Evolutionary conservation across 2,888 invertebrate species (phyloP), one percentile per base, ranked within the genome.

Genomic region (Sinelater perroti): DNA sequence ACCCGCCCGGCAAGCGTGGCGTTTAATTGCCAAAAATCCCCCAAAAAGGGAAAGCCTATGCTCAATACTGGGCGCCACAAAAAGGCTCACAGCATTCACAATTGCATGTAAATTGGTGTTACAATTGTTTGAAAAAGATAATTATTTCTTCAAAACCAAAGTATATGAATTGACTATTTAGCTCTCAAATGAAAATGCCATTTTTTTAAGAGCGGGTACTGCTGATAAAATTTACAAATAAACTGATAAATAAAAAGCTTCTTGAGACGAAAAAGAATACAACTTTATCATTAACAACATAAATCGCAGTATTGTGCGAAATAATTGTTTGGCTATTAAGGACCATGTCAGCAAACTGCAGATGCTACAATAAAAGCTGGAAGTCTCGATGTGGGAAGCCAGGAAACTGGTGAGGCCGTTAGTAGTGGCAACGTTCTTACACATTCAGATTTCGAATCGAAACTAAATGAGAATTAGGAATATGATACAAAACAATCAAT

Each of bases 151-250:
- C 0, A 79, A 79, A 67, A 83, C 84, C 40, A 90, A 90, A 74
- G 82, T 85, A 57, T 77, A 80, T 1, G 81, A 82, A 13, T 77
- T 95, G 3, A 85, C 85, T 2, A 81, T 84, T 53, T 88, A 91
- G 73, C 78, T 93, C 1, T 85, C 87, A 38, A 83, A 85, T 2
- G 90, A 93, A 71, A 87, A 89, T 62, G 86, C 89, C 0, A 84
- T 85, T 52, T 78, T n/a, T 89, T 65, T 86, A 88, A 62, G 89
- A 91, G 78, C 85, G 87, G 30, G 83, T 87, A 0, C 82, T 88
- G 11, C 76, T 89, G 11, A 83, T 88, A 0, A 90, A 92, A 72
- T 82, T 83, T 1, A 83, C 87, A 0, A 86, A 88, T 63, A 91
- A 91, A 59, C 83, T 83, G 66, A 79, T 90, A 0, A 84, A 84